phyloP scores from a whole-genome alignment of 2,888 invertebrate species.

The Mesochorus sp. region DNA sequence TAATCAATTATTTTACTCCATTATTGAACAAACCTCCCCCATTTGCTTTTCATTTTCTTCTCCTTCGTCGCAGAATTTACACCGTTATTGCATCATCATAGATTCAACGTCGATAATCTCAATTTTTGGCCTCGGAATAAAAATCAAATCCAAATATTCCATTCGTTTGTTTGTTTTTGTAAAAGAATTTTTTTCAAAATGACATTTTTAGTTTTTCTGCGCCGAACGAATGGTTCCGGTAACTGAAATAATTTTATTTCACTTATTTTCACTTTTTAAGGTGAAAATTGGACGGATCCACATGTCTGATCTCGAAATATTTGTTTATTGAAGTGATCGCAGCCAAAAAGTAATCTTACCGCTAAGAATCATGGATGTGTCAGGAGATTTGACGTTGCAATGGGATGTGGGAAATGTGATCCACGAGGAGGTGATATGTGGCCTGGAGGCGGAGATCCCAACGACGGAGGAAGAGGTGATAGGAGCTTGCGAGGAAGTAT shows the following conservation, averaged over 20 bases:
- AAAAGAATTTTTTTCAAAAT: too few relatives aligned
- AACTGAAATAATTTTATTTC: too few relatives aligned
- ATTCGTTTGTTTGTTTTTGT: not conserved
- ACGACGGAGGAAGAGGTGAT: slow-evolving; percentile 78
- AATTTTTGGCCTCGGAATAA: not conserved
- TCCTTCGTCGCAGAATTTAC: not conserved
- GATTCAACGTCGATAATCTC: not conserved
- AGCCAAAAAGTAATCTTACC: slow-evolving; percentile 72
- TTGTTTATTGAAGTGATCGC: slow-evolving; percentile 72
- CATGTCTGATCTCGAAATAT: not conserved
- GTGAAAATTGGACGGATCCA: too few relatives aligned
- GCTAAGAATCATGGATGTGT: slow-evolving; percentile 74
- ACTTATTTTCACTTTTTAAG: too few relatives aligned
- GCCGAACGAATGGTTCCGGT: too few relatives aligned
- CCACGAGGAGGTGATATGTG: slow-evolving; percentile 84
- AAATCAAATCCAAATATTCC: not conserved
- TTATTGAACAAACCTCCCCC: not conserved
- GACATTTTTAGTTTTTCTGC: too few relatives aligned
- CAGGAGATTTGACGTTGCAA: slow-evolving; percentile 77
- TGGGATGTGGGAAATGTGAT: slow-evolving; percentile 81
- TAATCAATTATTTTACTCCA: too few relatives aligned
- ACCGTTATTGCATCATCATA: not conserved
- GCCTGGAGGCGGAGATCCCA: slow-evolving; percentile 82
- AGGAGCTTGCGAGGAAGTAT: slow-evolving; percentile 82
- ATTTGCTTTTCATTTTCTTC: not conserved